Evolutionary conservation across 2,113 vertebrate species (phyloP), one percentile per base, ranked within the genome.

Genomic region (Spea bombifrons): DNA sequence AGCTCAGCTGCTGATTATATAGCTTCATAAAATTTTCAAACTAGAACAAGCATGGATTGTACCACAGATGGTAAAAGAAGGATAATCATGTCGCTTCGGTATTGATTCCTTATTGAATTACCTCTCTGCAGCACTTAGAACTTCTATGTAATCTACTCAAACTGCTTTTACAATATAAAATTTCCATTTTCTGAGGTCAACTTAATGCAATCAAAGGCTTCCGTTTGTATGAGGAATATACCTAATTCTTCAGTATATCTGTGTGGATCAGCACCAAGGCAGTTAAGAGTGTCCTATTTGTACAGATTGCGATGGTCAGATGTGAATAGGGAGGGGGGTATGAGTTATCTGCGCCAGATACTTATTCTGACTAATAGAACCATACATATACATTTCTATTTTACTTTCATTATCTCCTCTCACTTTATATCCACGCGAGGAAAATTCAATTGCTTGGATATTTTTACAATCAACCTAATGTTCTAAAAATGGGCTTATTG

Each of bases 41-140:
- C 45, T 76, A 83, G 84, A 85, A 76, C 30, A 75, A 75, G 85
- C 64, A 78, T 70, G 43, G 49, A 75, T 57, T 15, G 9, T 81
- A 84, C 82, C 73, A 75, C 69, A 65, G 85, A 70, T 78, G 66
- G 65, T 69, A 81, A 81, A 88, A 84, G 81, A 80, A 83, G 83
- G 88, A 88, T 93, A 91, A 93, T 94, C 89, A 85, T 92, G 92
- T 92, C 88, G 90, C 82, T 90, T 92, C 91, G 84, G 83, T 90
- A 93, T 91, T 87, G 89, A 93, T 90, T 91, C 85, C 84, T 84
- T 90, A 94, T 95, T 92, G 90, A 92, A 91, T 95, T 94, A 93
- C 90, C 76, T 84, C 85, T 86, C 89, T 90, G 90, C 79, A 86
- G 85, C 87, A 90, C 87, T 91, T 93, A 91, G 77, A 73, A 92